A percentile compares a stretch with the other conserved stretches of the same genome.
These are phyloP conservation scores for Pachypanchax playfairii DNA, from an alignment of 2,113 vertebrate species.

Conservation along the genomic window DNA sequence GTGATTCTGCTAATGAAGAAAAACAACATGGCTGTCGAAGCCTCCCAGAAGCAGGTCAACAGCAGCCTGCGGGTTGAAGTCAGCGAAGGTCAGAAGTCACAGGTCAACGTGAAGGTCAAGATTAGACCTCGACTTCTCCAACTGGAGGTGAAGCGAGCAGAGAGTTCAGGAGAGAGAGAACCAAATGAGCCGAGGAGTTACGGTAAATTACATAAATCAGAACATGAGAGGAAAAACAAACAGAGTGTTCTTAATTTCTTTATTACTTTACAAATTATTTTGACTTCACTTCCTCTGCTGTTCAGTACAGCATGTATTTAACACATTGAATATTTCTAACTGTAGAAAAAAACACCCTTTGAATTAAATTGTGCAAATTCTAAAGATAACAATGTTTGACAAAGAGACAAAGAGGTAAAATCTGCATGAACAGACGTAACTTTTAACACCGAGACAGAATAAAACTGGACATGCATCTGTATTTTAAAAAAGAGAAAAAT, in stretches of 20 bases:
- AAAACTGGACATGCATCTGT: slow-evolving; percentile 10
- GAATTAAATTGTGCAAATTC: slow-evolving; percentile 33
- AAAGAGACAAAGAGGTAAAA: slow-evolving; percentile 3
- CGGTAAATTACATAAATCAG: neutral
- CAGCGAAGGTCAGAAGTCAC: slow-evolving; percentile 32
- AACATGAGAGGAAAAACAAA: neutral
- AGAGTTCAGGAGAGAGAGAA: no score
- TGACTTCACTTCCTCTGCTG: no score
- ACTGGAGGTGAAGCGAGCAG: no score
- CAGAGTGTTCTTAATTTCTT: slow-evolving; percentile 20
- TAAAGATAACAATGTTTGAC: no score
- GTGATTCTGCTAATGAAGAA: slow-evolving; percentile 75
- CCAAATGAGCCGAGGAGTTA: neutral
- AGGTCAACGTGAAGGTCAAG: slow-evolving; percentile 50
- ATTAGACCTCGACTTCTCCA: slow-evolving; percentile 32
- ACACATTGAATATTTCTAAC: no score
- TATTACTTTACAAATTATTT: slow-evolving; percentile 44
- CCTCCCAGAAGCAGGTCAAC: slow-evolving; percentile 70
- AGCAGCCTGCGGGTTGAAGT: slow-evolving; percentile 21
- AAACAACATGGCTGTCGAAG: slow-evolving; percentile 64
- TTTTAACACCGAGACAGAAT: slow-evolving; percentile 36
- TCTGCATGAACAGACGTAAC: neutral
- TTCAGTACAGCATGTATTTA: no score
- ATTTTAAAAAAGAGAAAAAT: slow-evolving; percentile 10
- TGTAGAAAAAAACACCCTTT: slow-evolving; percentile 21